Evolutionary conservation across 2,888 invertebrate species (phyloP), one percentile per base, ranked within the genome.

Genomic region (Cancer borealis): DNA sequence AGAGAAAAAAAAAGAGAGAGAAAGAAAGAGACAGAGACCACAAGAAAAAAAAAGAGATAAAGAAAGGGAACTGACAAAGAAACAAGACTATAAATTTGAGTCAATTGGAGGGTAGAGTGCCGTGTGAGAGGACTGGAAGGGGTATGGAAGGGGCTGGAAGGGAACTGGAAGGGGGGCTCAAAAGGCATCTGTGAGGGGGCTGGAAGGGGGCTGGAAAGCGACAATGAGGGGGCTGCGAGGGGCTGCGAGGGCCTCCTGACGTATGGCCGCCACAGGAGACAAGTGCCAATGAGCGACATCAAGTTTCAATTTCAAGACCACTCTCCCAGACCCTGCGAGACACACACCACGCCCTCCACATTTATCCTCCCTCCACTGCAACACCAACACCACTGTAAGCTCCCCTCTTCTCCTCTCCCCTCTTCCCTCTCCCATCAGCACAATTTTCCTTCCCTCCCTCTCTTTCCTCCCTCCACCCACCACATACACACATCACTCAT

Each of bases 291-390:
- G 79, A 79, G 79, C 3, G 79, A 17, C 79, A 79, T 79, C 79
- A 79, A 79, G 79, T 79, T 79, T 30, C 79, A 79, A 79, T 79
- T 79, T 30, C 79, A 30, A 26, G 30, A 30, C 79, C 66, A 66
- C 66, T 66, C n/a, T 6, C n/a, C 66, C 66, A 66, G 66, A 66
- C 66, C 66, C 66, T 4, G n/a, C 21, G 66, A 21, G 66, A n/a
- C n/a, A 66, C n/a, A 66, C 66, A 21, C 66, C n/a, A 66, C 66
- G 66, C 66, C 66, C n/a, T 66, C 66, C 66, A 66, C 66, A 66
- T 66, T 66, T 66, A 21, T 66, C 21, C 66, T n/a, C n/a, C n/a
- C n/a, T 66, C n/a, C n/a, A 21, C n/a, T 66, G 66, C 66, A 66
- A 17, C n/a, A n/a, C 66, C 66, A 66, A 17, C n/a, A n/a, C 66